A percentile compares a stretch with the other conserved stretches of the same genome.
Evolutionary conservation across 1,140 invertebrate genomes (phyloP).

Genomic region (Nilaparvata lugens): DNA sequence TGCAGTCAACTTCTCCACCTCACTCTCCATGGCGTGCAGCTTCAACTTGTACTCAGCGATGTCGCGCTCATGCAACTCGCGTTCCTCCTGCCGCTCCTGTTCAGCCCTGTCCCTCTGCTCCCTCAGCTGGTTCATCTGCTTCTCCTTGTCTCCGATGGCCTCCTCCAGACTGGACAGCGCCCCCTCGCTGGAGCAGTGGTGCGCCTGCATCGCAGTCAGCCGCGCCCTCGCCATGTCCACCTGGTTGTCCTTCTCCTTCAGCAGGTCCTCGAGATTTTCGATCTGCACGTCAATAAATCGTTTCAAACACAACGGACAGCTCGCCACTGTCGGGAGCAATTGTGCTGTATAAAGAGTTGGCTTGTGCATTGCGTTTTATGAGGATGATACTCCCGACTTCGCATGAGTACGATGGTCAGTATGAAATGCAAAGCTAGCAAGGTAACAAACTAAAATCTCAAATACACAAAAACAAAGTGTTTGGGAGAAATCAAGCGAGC

Average conservation of each 20-base stretch:
- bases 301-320: slow-evolving; percentile 1
- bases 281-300: slow-evolving; percentile 52
- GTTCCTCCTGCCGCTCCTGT: slow-evolving; percentile 90
- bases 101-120: slow-evolving; percentile 93
- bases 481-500: no score
- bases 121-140: slow-evolving; percentile 84
- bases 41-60: slow-evolving; percentile 94
- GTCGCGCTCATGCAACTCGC: slow-evolving; percentile 86
- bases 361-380: neutral
- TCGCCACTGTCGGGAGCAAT: neutral
- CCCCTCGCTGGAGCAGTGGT: slow-evolving; percentile 85
- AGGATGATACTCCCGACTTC: no score
- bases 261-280: slow-evolving; percentile 91
- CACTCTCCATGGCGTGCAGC: slow-evolving; percentile 78
- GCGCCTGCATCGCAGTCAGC: slow-evolving; percentile 81
- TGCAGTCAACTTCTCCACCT: slow-evolving; percentile 59
- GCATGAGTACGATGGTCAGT: no score
- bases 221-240: slow-evolving; percentile 88
- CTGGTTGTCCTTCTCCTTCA: slow-evolving; percentile 97
- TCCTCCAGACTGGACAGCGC: slow-evolving; percentile 88
- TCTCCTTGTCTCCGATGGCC: slow-evolving; percentile 92
- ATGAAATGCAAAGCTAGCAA: no score
- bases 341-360: neutral
- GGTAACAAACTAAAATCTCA: no score
- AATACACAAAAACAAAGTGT: no score